Evolutionary conservation across 2,797 vertebrate genomes (phyloP), one percentile per base, ranked within the genome.

Genomic region (Melanotaenia parkinsoni): DNA sequence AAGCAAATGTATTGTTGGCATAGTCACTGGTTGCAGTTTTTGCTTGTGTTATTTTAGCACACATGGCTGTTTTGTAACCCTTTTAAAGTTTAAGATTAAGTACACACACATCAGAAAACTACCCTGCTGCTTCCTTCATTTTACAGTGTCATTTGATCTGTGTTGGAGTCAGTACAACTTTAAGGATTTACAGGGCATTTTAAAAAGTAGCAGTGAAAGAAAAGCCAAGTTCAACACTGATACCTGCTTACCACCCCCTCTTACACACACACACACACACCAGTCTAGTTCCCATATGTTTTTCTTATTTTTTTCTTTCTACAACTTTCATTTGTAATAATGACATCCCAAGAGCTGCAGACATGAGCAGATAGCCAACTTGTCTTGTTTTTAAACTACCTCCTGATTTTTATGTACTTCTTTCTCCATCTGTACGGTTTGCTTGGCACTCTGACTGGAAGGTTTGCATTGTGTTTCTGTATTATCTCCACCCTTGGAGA

Each of bases 161-260:
- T 86, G 85, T 88, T 88, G 87, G 85, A 94, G 91, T 70, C 16
- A 67, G 72, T 85, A 74, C 38, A 67, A 70, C 83, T 81, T 81
- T 47, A 81, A 75, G 68, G 83, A 58, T 91, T 89, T 87, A 84
- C 66, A 57, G 83, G 63, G 81, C 70, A 69, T 82, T 95, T 89
- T 87, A 86, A 82, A 80, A 74, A 32, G 12, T 58, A 88, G 84
- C 87, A 90, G 88, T 79, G 61, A 86, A 77, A 80, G 88, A 86
- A 90, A 78, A 88, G 76, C 70, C 90, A 84, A 86, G 76, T 85
- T 85, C 87, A 85, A 87, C 84, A 81, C 62, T 87, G 85, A 88
- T 88, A 30, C 30, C 30, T 30, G 30, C 30, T 30, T 30, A 30
- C 30, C 30, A 30, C 30, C 30, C 30, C 30, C 30, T 0, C 30